These are phyloP conservation scores for Lypha dubia DNA, from an alignment of 2,888 invertebrate species.

Conservation along the genomic window DNA sequence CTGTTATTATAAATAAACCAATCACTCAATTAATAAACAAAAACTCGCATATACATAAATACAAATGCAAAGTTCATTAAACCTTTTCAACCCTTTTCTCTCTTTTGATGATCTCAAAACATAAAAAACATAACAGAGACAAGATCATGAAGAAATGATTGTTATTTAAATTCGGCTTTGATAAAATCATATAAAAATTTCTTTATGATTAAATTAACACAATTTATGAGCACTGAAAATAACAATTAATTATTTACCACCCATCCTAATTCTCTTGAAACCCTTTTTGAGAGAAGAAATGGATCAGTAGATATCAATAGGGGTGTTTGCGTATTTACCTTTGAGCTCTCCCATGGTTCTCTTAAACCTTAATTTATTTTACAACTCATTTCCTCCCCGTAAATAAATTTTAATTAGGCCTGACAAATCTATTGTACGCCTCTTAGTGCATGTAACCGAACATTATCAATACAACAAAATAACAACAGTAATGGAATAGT, in stretches of 20 bases:
- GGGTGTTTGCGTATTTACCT: constrained; percentile 45
- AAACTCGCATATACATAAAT: background rate
- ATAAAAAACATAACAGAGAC: constrained; percentile 5
- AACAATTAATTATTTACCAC: constrained; percentile 18
- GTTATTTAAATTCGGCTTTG: constrained; percentile 14
- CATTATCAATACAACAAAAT: constrained; percentile 37
- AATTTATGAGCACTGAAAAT: constrained; percentile 28
- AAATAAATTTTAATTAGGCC: constrained; percentile 70
- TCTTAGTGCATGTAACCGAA: constrained; percentile 54
- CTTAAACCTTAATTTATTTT: constrained; percentile 19
- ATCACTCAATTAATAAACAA: background rate
- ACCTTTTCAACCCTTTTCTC: constrained; percentile 27
- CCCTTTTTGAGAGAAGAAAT: background rate
- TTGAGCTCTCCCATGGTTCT: background rate
- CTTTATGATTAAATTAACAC: constrained; percentile 34
- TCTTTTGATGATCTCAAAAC: background rate
- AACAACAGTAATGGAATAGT: constrained; percentile 26
- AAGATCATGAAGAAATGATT: constrained; percentile 21
- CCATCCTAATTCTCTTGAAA: constrained; percentile 18
- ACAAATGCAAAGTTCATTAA: constrained; percentile 30
- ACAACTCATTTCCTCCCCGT: constrained; percentile 41
- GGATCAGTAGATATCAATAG: constrained; percentile 43
- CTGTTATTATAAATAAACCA: background rate
- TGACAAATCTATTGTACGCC: constrained; percentile 69
- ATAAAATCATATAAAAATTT: constrained; percentile 31